A percentile compares a stretch with the other conserved stretches of the same genome.
Conservation (phyloP, 2,888 invertebrate genomes). For the Candidula unifasciata region DNA sequence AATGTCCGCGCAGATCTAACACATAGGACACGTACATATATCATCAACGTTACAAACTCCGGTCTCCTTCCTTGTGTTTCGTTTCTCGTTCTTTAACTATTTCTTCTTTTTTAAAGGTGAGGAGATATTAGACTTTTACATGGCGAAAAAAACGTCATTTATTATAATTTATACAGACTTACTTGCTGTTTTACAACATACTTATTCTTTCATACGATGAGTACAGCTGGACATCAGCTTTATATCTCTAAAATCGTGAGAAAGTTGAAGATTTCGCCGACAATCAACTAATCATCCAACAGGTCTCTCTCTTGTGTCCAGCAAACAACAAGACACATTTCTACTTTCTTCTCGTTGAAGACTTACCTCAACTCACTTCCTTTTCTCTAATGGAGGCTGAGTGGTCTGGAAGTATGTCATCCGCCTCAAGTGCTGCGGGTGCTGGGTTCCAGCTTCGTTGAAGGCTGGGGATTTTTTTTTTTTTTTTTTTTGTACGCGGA, state of each 20-base stretch:
- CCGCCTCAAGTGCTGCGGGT: too few species aligned
- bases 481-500: constrained; percentile 1
- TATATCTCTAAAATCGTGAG: too few species aligned
- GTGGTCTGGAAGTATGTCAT: too few species aligned
- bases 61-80: too few species aligned
- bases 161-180: background rate
- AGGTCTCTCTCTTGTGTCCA: background rate
- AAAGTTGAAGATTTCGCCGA: background rate
- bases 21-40: too few species aligned
- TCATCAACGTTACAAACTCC: too few species aligned
- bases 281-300: background rate
- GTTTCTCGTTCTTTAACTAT: too few species aligned
- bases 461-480: too few species aligned
- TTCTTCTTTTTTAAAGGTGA: too few species aligned
- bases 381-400: background rate
- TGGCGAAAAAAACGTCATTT: background rate
- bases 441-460: background rate
- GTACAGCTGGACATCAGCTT: too few species aligned
- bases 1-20: too few species aligned
- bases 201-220: background rate
- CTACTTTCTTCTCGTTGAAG: background rate
- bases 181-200: background rate
- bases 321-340: background rate
- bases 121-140: too few species aligned
- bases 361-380: background rate